Percentiles rank a stretch among this genome's conserved stretches.
Conservation (phyloP, 2,888 invertebrate species). For the Phania funesta region DNA sequence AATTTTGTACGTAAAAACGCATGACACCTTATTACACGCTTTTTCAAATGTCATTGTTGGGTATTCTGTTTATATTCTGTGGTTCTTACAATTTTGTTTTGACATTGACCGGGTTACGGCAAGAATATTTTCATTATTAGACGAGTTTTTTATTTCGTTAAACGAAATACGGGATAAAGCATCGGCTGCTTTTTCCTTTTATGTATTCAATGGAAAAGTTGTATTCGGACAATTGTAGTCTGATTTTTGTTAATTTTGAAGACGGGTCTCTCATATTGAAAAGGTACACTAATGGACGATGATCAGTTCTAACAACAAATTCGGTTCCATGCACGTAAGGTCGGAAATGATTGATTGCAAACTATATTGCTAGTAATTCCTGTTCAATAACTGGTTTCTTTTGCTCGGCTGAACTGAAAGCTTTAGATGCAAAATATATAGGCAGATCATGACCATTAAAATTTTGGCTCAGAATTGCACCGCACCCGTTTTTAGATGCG, state of each 20-base stretch:
- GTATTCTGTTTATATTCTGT: too few relatives aligned
- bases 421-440: neutral
- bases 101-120: neutral
- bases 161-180: neutral
- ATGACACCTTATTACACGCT: too few relatives aligned
- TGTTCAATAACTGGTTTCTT: neutral
- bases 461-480: neutral
- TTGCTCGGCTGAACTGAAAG: neutral
- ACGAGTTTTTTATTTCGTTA: neutral
- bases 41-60: too few relatives aligned
- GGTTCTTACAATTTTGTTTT: neutral
- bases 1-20: too few relatives aligned
- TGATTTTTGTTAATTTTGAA: neutral
- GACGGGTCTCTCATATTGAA: neutral
- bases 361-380: neutral
- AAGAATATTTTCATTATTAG: neutral
- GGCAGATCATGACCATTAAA: neutral
- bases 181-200: neutral
- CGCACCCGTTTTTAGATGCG: neutral
- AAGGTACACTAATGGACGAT: neutral
- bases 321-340: neutral
- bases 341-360: neutral
- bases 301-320: neutral
- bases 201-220: conserved; percentile 1
- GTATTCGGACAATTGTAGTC: neutral